Percentiles rank a stretch among this genome's conserved stretches.
Evolutionary conservation across 37 sponge, comb jelly and placozoan genomes (phyloP).

Genomic region (Sycon ciliatum): DNA sequence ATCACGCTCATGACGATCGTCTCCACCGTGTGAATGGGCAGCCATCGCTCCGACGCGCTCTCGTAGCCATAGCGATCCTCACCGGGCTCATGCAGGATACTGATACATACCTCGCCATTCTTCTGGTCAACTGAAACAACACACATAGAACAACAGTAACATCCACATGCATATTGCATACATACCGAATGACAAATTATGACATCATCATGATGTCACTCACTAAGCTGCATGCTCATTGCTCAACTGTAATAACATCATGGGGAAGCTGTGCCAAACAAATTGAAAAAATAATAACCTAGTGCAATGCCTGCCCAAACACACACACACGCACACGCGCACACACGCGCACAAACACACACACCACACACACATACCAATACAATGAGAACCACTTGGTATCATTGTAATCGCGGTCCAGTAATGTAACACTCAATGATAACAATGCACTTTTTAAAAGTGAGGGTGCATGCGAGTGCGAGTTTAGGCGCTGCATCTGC

Average conservation of each 20-base stretch:
- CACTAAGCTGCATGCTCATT: not conserved
- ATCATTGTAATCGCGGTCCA: too few relatives aligned
- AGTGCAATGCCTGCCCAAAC: conserved; percentile 17
- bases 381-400: too few relatives aligned
- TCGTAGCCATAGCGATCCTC: conserved; percentile 97
- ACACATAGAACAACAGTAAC: not conserved
- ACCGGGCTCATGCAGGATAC: conserved; percentile 94
- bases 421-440: too few relatives aligned
- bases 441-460: too few relatives aligned
- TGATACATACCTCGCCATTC: conserved; percentile 90
- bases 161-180: too few relatives aligned
- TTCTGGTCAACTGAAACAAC: conserved; percentile 55
- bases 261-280: too few relatives aligned
- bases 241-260: too few relatives aligned
- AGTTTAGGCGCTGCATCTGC: too few relatives aligned
- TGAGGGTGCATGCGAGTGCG: too few relatives aligned
- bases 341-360: conserved; percentile 1
- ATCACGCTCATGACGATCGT: conserved; percentile 95
- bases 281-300: too few relatives aligned
- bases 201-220: not conserved
- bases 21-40: conserved; percentile 93
- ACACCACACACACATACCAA: not conserved
- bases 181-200: not conserved
- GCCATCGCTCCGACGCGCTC: conserved; percentile 85
- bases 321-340: conserved; percentile 19